Percentiles rank a stretch among this genome's conserved stretches.
These are phyloP conservation scores for Kryptopterus vitreolus DNA, from an alignment of 2,797 vertebrate genomes.

Conservation along the genomic window DNA sequence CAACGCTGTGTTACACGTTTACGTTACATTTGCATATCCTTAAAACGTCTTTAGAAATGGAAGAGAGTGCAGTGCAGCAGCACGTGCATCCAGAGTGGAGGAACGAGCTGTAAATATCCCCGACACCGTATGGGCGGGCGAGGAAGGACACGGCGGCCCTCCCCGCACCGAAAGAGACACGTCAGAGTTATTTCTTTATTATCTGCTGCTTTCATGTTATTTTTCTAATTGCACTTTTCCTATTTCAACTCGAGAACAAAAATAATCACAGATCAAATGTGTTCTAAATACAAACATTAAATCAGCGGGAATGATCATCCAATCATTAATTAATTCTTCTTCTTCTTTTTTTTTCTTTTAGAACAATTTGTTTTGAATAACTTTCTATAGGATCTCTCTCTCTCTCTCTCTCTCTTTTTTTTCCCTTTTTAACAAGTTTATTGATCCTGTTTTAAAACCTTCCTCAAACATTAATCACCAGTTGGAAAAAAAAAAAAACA, in stretches of 20 bases:
- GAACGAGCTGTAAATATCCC: conserved; percentile 59
- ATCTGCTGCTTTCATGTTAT: not conserved
- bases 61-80: conserved; percentile 65
- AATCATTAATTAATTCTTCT: not conserved
- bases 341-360: too few relatives aligned
- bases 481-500: not conserved
- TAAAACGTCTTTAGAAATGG: conserved; percentile 45
- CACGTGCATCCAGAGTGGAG: conserved; percentile 65
- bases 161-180: not conserved
- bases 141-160: too few relatives aligned
- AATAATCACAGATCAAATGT: not conserved
- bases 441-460: not conserved
- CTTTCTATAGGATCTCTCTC: too few relatives aligned
- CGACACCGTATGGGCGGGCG: too few relatives aligned
- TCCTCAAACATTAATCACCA: not conserved
- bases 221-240: not conserved
- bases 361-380: too few relatives aligned
- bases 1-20: not conserved
- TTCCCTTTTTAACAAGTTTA: not conserved
- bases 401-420: too few relatives aligned
- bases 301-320: not conserved
- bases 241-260: not conserved
- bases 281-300: not conserved
- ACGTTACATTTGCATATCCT: not conserved
- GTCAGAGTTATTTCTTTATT: not conserved